Percentiles rank a stretch among this genome's conserved stretches.
Conservation (phyloP, 1,140 invertebrate species). For the Drosophila pandora region DNA sequence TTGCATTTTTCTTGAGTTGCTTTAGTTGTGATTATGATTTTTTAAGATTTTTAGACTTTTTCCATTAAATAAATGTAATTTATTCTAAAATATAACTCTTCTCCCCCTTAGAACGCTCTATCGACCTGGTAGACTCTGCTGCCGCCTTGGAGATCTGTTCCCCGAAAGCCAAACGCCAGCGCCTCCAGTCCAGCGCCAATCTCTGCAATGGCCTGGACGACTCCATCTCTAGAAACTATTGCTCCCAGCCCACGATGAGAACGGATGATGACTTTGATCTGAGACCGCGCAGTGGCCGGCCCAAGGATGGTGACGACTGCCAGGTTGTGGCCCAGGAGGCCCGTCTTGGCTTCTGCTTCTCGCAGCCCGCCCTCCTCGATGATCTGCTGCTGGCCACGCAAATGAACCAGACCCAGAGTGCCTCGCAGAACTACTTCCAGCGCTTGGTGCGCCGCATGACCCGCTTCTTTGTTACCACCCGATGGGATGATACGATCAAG, state of each 20-base stretch:
- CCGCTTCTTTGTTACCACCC: constrained; percentile 92
- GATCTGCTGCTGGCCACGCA: constrained; percentile 92
- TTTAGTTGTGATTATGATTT: constrained; percentile 17
- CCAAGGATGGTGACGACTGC: constrained; percentile 63
- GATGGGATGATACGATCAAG: constrained; percentile 87
- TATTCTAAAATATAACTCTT: not conserved
- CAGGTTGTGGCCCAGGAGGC: constrained; percentile 67
- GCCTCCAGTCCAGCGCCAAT: constrained; percentile 76
- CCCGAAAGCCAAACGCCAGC: constrained; percentile 72
- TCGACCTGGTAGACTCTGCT: constrained; percentile 78
- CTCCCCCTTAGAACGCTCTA: constrained; percentile 64
- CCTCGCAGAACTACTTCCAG: constrained; percentile 87
- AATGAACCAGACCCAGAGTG: constrained; percentile 87
- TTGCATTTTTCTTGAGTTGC: constrained; percentile 63
- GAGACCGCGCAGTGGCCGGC: constrained; percentile 76
- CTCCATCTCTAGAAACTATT: constrained; percentile 78
- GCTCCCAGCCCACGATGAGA: constrained; percentile 78
- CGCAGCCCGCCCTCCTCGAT: constrained; percentile 93
- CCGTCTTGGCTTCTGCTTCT: constrained; percentile 88
- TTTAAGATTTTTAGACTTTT: constrained; percentile 1
- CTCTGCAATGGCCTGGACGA: constrained; percentile 71
- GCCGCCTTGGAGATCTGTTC: constrained; percentile 75
- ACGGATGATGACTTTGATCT: constrained; percentile 74
- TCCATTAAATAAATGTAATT: not conserved
- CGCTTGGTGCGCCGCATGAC: constrained; percentile 96